phyloP scores from a whole-genome alignment of 2,888 invertebrate species.

The Drosophila glabriapex region DNA sequence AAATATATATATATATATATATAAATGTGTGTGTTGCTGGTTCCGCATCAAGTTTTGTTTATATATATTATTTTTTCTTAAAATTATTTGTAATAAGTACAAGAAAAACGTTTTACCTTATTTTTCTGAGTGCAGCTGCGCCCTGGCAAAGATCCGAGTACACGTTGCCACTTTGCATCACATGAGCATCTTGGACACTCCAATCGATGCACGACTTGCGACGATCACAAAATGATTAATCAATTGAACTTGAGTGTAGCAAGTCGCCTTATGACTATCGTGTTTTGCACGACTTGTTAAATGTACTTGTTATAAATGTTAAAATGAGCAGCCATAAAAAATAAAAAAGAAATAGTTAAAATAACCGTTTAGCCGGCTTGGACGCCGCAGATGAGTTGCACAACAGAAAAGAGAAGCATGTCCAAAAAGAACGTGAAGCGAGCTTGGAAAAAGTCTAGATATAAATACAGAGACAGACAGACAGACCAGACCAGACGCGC shows the following conservation, averaged over 20 bases:
- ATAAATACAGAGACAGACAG: not conserved
- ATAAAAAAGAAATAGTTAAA: not conserved
- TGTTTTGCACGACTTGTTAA: not conserved
- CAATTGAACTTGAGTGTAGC: slow-evolving; percentile 3
- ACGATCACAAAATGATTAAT: not conserved
- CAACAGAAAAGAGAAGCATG: slow-evolving; percentile 46
- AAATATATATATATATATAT: not conserved
- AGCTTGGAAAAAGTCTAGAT: slow-evolving; percentile 46
- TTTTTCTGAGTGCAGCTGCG: not conserved
- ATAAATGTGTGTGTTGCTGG: no score
- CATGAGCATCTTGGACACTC: not conserved
- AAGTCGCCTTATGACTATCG: not conserved
- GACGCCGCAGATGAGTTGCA: slow-evolving; percentile 48
- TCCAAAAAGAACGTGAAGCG: slow-evolving; percentile 50
- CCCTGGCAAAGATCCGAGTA: not conserved
- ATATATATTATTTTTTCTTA: not conserved
- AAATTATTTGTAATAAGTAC: not conserved
- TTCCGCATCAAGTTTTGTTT: not conserved
- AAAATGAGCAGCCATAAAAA: not conserved
- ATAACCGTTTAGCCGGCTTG: slow-evolving; percentile 24
- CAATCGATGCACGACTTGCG: not conserved
- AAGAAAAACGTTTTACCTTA: not conserved
- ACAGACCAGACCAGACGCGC: slow-evolving; percentile 36
- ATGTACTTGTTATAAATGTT: not conserved
- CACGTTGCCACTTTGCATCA: not conserved